phyloP scores from a whole-genome alignment of 2,797 vertebrate genomes.

The Streptopelia turtur region DNA sequence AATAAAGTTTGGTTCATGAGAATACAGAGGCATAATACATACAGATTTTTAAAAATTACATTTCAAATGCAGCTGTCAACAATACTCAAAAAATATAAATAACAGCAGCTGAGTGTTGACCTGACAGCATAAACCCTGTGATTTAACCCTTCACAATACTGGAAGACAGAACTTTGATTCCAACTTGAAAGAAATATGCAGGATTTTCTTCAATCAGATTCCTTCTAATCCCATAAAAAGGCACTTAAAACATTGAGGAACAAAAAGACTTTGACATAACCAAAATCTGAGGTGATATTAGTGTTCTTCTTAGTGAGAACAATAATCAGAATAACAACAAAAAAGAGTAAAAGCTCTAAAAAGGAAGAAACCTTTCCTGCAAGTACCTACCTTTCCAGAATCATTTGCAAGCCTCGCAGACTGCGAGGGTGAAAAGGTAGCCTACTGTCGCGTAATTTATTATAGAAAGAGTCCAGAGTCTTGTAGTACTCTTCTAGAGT shows the following conservation, averaged over 20 bases:
- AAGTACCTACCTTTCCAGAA: constrained; percentile 84
- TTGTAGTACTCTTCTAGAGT: constrained; percentile 88
- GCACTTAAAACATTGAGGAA: neutral
- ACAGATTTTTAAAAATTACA: neutral
- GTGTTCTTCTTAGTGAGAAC: neutral
- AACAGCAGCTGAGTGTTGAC: neutral
- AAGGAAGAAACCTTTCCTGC: neutral
- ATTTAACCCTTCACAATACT: neutral
- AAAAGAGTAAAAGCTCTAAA: neutral
- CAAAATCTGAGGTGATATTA: neutral
- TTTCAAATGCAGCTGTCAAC: neutral
- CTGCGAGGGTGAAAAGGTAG: constrained; percentile 87
- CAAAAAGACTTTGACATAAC: neutral
- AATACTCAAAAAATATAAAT: neutral
- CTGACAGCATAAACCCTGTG: neutral
- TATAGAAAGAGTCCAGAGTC: constrained; percentile 85
- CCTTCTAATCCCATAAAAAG: neutral
- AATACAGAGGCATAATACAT: neutral
- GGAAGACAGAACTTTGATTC: neutral
- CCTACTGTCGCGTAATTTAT: constrained; percentile 77
- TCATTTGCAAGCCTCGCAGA: constrained; percentile 88
- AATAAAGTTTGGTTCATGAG: neutral
- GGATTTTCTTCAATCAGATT: neutral
- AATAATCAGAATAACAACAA: neutral
- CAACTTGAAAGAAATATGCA: neutral